Evolutionary conservation across 2,797 vertebrate genomes (phyloP).

Genomic region (Dallia pectoralis): DNA sequence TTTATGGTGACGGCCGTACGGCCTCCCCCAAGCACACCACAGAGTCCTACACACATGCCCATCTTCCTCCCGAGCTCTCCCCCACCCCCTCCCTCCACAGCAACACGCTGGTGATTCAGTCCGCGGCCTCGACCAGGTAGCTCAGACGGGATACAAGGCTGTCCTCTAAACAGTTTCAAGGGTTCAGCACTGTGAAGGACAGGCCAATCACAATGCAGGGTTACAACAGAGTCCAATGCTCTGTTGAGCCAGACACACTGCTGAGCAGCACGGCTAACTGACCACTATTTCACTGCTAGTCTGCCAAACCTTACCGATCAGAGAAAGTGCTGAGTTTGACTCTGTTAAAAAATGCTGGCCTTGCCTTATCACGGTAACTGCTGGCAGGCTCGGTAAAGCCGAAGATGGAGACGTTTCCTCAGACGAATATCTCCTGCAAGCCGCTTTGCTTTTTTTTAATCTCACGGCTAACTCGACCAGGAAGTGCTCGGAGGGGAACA

Average conservation of each 20-base stretch:
- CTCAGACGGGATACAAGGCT: slow-evolving; percentile 64
- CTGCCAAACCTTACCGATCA: background rate
- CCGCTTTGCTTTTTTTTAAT: no score
- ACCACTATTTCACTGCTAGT: background rate
- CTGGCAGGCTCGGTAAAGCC: no score
- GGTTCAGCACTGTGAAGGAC: slow-evolving; percentile 58
- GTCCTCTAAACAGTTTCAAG: slow-evolving; percentile 33
- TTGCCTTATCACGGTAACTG: no score
- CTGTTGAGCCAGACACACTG: slow-evolving; percentile 21
- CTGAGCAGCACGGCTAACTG: slow-evolving; percentile 8
- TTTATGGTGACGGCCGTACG: slow-evolving; percentile 70
- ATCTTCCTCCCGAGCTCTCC: background rate
- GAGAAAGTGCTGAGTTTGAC: background rate
- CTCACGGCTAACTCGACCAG: no score
- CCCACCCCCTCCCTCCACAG: slow-evolving; percentile 17
- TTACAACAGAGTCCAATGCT: slow-evolving; percentile 33
- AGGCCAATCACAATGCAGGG: slow-evolving; percentile 52
- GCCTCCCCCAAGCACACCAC: slow-evolving; percentile 63
- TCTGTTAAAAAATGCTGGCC: background rate
- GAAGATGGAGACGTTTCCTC: no score
- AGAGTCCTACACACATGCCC: slow-evolving; percentile 58
- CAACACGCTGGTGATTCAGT: slow-evolving; percentile 45
- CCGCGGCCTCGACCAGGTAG: slow-evolving; percentile 47
- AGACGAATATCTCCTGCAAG: no score
- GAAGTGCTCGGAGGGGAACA: no score